Evolutionary conservation across 2,797 vertebrate genomes (phyloP).

Genomic region (Oreortyx pictus): DNA sequence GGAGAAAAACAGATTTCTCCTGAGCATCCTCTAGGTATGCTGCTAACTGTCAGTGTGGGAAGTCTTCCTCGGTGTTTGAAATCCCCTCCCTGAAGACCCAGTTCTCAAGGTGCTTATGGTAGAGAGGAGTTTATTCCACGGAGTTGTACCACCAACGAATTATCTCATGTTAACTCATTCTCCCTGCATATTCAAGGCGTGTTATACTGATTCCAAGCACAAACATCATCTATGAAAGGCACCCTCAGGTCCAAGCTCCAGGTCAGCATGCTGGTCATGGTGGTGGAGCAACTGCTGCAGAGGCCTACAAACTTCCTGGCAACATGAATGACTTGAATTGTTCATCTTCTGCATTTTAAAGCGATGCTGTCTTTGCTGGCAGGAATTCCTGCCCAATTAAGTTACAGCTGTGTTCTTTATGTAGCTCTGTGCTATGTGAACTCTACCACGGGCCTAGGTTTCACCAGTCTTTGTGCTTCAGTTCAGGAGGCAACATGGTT

Average conservation of each 20-base stretch:
- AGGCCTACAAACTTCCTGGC: background rate
- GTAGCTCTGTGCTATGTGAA: background rate
- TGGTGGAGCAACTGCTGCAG: background rate
- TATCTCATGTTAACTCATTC: background rate
- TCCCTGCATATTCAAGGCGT: background rate
- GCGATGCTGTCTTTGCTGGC: background rate
- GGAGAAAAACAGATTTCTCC: background rate
- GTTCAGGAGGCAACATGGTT: conserved; percentile 39
- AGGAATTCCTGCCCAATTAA: background rate
- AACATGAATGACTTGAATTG: background rate
- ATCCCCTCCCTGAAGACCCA: background rate
- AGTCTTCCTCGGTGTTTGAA: background rate
- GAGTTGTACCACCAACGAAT: background rate
- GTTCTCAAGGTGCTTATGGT: background rate
- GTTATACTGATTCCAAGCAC: background rate
- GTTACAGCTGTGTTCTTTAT: background rate
- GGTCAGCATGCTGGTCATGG: background rate
- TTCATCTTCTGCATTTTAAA: background rate
- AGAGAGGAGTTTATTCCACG: background rate
- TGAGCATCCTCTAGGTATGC: background rate
- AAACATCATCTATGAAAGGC: background rate
- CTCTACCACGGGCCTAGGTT: background rate
- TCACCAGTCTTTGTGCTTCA: background rate
- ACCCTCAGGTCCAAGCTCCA: background rate
- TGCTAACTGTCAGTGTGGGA: rapidly evolving